Evolutionary conservation across 2,113 vertebrate species (phyloP).

Genomic region (Pandion haliaetus): DNA sequence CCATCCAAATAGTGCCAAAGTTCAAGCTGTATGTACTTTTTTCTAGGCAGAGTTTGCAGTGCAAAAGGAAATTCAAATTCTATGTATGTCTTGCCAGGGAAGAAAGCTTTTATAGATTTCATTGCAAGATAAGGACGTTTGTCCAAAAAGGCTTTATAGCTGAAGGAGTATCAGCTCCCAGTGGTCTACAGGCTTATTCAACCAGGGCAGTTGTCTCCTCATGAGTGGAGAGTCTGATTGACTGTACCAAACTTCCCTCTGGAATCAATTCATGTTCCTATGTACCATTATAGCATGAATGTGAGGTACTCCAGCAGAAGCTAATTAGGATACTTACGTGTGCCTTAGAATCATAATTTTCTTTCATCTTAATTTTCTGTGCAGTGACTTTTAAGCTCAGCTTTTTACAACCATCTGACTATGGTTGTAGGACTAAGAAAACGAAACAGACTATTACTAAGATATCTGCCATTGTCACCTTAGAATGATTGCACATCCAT

Average conservation of each 20-base stretch:
- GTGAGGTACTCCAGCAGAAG: not conserved
- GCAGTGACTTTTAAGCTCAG: slow-evolving; percentile 5
- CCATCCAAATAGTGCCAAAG: not conserved
- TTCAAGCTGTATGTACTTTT: not conserved
- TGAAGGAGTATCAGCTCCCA: slow-evolving; percentile 40
- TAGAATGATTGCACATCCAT: not conserved
- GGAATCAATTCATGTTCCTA: not conserved
- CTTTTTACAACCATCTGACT: slow-evolving; percentile 25
- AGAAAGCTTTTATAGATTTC: slow-evolving; percentile 55
- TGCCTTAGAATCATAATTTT: slow-evolving; percentile 19
- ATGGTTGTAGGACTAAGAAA: not conserved
- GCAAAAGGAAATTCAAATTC: slow-evolving; percentile 26
- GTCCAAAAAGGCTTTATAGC: slow-evolving; percentile 28
- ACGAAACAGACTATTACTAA: not conserved
- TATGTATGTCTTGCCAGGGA: not conserved
- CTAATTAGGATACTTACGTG: slow-evolving; percentile 10
- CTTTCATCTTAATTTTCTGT: slow-evolving; percentile 35
- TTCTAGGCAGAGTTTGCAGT: not conserved
- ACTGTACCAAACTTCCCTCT: not conserved
- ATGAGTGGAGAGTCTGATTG: not conserved
- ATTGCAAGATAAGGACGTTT: slow-evolving; percentile 13
- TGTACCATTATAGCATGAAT: not conserved
- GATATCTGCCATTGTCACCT: not conserved
- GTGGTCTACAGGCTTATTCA: slow-evolving; percentile 30
- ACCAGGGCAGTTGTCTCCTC: slow-evolving; percentile 2